phyloP scores from a whole-genome alignment of 2,888 invertebrate species.

The Philereme transversata region DNA sequence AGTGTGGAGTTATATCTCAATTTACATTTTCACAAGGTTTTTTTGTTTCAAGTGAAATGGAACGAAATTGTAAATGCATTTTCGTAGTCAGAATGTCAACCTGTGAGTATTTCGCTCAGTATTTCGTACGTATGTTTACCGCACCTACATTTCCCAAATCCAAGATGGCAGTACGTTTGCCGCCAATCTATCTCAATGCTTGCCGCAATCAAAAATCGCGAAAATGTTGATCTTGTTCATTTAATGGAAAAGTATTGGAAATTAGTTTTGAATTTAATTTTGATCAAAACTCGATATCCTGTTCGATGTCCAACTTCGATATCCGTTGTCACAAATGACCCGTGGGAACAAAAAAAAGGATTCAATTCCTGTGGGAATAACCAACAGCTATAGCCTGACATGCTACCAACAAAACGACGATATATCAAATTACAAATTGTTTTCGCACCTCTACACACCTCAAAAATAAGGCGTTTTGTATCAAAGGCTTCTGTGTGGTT shows the following conservation, averaged over 20 bases:
- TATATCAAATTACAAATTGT: slow-evolving; percentile 30
- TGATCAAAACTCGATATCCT: no score
- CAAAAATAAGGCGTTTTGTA: slow-evolving; percentile 13
- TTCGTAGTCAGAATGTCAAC: no score
- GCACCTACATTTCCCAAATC: no score
- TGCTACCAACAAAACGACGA: slow-evolving; percentile 8
- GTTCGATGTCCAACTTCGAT: not conserved
- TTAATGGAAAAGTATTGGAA: not conserved
- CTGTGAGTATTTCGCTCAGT: no score
- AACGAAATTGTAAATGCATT: no score
- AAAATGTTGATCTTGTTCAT: not conserved
- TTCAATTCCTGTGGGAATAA: slow-evolving; percentile 13
- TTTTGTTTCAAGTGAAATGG: no score
- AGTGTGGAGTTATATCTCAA: no score
- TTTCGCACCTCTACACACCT: slow-evolving; percentile 24
- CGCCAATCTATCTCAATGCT: no score
- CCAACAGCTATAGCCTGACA: slow-evolving; percentile 21
- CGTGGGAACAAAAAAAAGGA: slow-evolving; percentile 13
- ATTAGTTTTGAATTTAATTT: not conserved
- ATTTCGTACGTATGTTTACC: no score
- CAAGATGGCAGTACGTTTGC: no score
- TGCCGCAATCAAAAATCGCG: no score
- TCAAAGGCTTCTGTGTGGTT: slow-evolving; percentile 27
- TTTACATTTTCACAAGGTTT: no score
- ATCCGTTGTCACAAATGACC: not conserved